A percentile compares a stretch with the other conserved stretches of the same genome.
These are phyloP conservation scores for Pedetes capensis DNA, from an alignment of 2,113 vertebrate genomes.

Conservation along the genomic window DNA sequence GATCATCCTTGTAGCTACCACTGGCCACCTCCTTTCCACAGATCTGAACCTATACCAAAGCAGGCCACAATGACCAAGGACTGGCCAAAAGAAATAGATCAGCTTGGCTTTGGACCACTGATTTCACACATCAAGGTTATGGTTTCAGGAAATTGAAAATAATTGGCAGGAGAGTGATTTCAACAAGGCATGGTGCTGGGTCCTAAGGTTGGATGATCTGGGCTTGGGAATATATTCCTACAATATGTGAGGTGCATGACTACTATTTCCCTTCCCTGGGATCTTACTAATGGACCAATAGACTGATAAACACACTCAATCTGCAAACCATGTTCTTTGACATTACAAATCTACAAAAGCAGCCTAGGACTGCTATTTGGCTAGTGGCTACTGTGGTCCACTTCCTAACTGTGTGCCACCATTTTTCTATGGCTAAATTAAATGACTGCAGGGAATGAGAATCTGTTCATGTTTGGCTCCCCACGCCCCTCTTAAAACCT, in stretches of 20 bases:
- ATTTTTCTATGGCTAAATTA: background rate
- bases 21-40: background rate
- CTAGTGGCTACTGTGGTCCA: background rate
- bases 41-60: background rate
- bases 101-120: background rate
- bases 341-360: background rate
- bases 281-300: background rate
- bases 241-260: background rate
- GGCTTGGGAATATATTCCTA: background rate
- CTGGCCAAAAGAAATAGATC: background rate
- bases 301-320: background rate
- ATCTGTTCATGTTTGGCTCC: background rate
- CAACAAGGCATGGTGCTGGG: background rate
- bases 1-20: background rate
- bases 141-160: background rate
- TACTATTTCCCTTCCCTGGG: background rate
- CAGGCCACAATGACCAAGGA: background rate
- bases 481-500: background rate
- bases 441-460: background rate
- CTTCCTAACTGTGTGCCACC: background rate
- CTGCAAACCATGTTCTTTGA: background rate
- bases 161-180: background rate
- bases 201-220: background rate
- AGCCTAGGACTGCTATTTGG: background rate
- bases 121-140: background rate